phyloP scores from a whole-genome alignment of 2,888 invertebrate genomes.

The Xestobium rufovillosum region DNA sequence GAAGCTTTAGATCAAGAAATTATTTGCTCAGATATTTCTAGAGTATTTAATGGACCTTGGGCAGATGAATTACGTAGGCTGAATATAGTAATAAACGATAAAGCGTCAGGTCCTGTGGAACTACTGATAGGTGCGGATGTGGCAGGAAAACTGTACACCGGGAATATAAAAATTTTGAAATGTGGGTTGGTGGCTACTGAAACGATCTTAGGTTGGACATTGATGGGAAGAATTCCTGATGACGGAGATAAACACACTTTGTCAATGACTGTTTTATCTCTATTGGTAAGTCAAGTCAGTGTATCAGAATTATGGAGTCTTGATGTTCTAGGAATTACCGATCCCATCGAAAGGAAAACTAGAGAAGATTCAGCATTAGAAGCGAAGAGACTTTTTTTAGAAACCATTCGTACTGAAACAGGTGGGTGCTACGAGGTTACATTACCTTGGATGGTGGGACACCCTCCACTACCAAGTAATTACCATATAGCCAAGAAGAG shows the following conservation, averaged over 20 bases:
- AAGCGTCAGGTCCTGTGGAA: slow-evolving; percentile 16
- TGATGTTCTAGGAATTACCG: slow-evolving; percentile 7
- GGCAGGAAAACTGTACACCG: slow-evolving; percentile 25
- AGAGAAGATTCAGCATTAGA: background rate
- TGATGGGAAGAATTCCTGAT: slow-evolving; percentile 1
- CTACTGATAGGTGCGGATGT: slow-evolving; percentile 27
- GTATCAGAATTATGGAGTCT: background rate
- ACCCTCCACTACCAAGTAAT: slow-evolving; percentile 14
- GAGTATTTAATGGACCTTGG: slow-evolving; percentile 18
- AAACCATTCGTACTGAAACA: slow-evolving; percentile 6
- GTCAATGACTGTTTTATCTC: background rate
- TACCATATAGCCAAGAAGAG: slow-evolving; percentile 11
- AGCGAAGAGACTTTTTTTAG: background rate
- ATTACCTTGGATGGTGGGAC: slow-evolving; percentile 15
- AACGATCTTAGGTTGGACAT: slow-evolving; percentile 12
- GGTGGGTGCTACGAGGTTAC: slow-evolving; percentile 14
- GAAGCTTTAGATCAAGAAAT: slow-evolving; percentile 9
- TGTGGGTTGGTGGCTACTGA: slow-evolving; percentile 24
- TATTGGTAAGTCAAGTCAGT: background rate
- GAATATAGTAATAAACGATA: slow-evolving; percentile 15
- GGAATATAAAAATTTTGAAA: slow-evolving; percentile 19
- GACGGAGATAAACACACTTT: background rate
- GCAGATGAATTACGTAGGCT: slow-evolving; percentile 11
- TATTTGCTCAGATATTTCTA: slow-evolving; percentile 15
- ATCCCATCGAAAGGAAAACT: slow-evolving; percentile 5